These are phyloP conservation scores for Ara ararauna DNA, from an alignment of 2,797 vertebrate genomes.

Conservation along the genomic window DNA sequence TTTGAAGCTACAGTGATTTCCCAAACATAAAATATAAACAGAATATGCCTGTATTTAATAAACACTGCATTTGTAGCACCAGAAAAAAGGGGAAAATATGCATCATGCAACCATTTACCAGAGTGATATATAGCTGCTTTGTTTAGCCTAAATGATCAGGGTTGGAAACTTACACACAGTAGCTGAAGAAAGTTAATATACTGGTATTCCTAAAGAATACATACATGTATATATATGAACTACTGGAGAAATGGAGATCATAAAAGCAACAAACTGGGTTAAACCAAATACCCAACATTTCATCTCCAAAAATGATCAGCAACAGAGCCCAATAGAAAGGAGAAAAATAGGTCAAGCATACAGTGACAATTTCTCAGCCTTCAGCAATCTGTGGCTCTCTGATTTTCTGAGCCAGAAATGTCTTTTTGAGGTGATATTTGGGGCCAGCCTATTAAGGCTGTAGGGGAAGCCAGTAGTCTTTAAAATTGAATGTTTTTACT, in stretches of 20 bases:
- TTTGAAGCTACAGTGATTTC: not conserved
- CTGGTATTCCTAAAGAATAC: not conserved
- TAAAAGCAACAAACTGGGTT: not conserved
- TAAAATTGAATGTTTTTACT: not conserved
- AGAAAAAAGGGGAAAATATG: not conserved
- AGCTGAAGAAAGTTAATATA: not conserved
- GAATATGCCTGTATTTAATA: not conserved
- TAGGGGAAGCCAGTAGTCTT: not conserved
- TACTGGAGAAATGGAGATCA: not conserved
- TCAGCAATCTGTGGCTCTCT: not conserved
- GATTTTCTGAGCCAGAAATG: not conserved
- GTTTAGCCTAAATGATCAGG: not conserved
- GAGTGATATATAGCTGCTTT: not conserved
- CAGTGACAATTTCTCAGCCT: not conserved
- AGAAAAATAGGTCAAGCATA: conserved; percentile 22
- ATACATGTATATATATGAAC: not conserved
- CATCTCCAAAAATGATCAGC: not conserved
- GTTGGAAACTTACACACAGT: not conserved
- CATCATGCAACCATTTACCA: not conserved
- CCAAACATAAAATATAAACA: not conserved
- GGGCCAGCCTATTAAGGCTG: not conserved
- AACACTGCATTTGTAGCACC: not conserved
- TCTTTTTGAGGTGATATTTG: not conserved
- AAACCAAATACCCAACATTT: not conserved
- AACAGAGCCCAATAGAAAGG: not conserved